Conservation (phyloP, 2,797 vertebrate genomes). For the Syndactyla subalaris region DNA sequence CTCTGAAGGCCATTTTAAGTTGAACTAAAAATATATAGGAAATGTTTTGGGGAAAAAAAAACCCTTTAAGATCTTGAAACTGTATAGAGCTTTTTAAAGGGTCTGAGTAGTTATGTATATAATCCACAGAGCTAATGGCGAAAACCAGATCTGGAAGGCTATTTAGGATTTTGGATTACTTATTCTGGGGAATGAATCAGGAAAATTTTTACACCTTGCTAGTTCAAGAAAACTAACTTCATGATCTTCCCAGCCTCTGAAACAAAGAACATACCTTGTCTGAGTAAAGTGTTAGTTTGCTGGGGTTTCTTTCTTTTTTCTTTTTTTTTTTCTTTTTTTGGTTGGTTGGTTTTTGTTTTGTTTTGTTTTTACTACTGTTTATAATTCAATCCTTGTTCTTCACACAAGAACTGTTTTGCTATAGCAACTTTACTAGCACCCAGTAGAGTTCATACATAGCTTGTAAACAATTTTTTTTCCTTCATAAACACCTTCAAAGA, state of each 20-base stretch:
- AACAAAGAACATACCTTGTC: neutral
- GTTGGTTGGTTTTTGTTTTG: too few species aligned
- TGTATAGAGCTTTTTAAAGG: neutral
- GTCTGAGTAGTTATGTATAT: neutral
- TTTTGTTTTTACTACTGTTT: neutral
- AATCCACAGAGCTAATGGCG: neutral
- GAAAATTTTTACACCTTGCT: neutral
- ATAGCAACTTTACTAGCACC: constrained; percentile 5
- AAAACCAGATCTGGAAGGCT: neutral
- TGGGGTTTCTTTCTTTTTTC: too few species aligned
- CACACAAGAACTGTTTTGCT: constrained; percentile 29
- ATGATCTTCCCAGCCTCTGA: neutral
- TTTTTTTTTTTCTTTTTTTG: too few species aligned
- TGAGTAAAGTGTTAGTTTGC: neutral
- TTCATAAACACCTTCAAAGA: constrained; percentile 55
- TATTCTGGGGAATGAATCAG: neutral
- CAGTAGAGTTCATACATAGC: constrained; percentile 26
- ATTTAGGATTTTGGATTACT: neutral
- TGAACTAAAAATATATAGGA: neutral
- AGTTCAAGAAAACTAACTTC: neutral
- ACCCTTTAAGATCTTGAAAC: neutral
- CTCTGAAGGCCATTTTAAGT: neutral
- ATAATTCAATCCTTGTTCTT: constrained; percentile 34
- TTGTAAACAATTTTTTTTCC: constrained; percentile 33
- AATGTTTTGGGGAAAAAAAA: neutral